These are phyloP conservation scores for Monarcha castaneiventris DNA, from an alignment of 2,113 vertebrate species.

Conservation along the genomic window DNA sequence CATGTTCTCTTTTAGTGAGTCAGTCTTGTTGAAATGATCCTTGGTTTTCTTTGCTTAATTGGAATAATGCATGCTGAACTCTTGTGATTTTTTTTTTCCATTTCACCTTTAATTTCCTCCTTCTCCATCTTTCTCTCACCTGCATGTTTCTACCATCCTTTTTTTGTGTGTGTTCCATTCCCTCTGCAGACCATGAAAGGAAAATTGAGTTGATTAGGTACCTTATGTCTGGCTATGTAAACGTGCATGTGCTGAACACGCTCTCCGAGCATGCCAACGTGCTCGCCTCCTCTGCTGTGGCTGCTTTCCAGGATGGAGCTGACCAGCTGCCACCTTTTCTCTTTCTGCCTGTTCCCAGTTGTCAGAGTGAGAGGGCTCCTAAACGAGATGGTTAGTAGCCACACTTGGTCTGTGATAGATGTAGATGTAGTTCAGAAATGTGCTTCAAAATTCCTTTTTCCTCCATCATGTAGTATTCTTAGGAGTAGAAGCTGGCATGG, in stretches of 20 bases:
- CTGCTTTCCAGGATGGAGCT: constrained; percentile 85
- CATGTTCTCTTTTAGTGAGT: background rate
- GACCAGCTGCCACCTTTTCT: constrained; percentile 86
- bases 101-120: constrained; percentile 43
- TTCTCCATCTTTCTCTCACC: background rate
- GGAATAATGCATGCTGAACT: constrained; percentile 67
- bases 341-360: constrained; percentile 82
- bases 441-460: background rate
- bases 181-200: constrained; percentile 85
- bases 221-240: constrained; percentile 90
- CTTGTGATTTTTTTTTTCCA: constrained; percentile 39
- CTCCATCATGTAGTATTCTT: background rate
- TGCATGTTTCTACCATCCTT: constrained; percentile 26
- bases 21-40: background rate
- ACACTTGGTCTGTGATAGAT: constrained; percentile 48
- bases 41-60: constrained; percentile 23
- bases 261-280: constrained; percentile 88
- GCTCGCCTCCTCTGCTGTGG: constrained; percentile 85
- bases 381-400: constrained; percentile 89
- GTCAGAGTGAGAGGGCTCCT: constrained; percentile 81
- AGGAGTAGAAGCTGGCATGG: background rate
- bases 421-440: constrained; percentile 22
- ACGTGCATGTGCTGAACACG: constrained; percentile 83
- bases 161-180: constrained; percentile 39
- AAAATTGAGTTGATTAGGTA: constrained; percentile 90